Percentiles rank a stretch among this genome's conserved stretches.
phyloP scores from a whole-genome alignment of 2,888 invertebrate species.

The Lepetodrilus schrolli region DNA sequence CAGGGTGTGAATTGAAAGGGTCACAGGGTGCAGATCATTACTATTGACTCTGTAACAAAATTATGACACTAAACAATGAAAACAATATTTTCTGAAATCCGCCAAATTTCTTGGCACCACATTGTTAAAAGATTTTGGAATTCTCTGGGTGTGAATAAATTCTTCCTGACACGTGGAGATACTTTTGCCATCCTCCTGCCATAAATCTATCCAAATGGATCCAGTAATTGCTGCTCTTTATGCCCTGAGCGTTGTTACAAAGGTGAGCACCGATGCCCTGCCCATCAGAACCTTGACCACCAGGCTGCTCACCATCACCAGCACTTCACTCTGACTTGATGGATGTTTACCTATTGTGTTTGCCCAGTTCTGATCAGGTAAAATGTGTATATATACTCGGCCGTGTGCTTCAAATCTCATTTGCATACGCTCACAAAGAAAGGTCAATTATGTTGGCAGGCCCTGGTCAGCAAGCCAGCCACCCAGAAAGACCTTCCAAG shows the following conservation, averaged over 20 bases:
- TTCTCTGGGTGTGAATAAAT: neutral
- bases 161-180: neutral
- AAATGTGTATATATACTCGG: conserved; percentile 18
- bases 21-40: neutral
- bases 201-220: conserved; percentile 23
- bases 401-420: conserved; percentile 5
- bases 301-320: too few species aligned
- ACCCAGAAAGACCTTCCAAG: conserved; percentile 12
- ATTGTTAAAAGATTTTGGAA: neutral
- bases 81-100: neutral
- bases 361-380: conserved; percentile 9
- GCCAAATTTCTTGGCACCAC: neutral
- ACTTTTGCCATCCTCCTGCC: neutral
- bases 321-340: neutral
- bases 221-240: conserved; percentile 19
- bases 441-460: neutral
- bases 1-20: neutral
- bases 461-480: neutral
- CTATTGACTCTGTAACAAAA: neutral
- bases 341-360: conserved; percentile 17
- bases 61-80: neutral
- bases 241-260: conserved; percentile 3
- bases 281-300: too few species aligned
- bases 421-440: conserved; percentile 12
- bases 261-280: neutral